Base-by-base conservation (phyloP, 1,140 invertebrate genomes). In the Aphidius gifuensis region DNA sequence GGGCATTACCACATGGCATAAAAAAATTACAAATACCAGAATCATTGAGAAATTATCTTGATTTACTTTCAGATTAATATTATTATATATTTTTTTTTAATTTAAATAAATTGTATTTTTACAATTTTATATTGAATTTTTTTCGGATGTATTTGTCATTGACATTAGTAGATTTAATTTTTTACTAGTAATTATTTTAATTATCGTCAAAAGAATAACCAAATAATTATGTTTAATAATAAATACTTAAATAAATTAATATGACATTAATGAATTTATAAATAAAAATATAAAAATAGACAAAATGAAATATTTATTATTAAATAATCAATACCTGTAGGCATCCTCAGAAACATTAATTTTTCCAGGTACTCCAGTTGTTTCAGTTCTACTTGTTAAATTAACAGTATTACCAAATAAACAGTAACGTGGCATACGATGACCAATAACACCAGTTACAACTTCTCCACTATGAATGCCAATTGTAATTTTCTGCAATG, bases 391-490 rank as follows among this genome's bases (percentile, higher is more conserved):
- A 74, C 93, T 96, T 43, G 95, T 97, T 32, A 98, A 78, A 80
- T 98, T 98, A 1, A 98, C 96, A 0, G 95, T 97, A 79, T 97
- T 97, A 21, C 96, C 96, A 75, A 98, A 98, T 3, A 98, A 85
- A 81, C 95, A 98, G 75, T 97, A 98, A n/a, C 95, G 86, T 0
- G 96, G 96, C 92, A 97, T 96, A 58, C 94, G 87, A 82, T 97
- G 94, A 4, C 96, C 96, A 64, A 98, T 97, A 4, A 98, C 95
- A 11, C 96, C 96, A 1, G 95, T 97, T 42, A 98, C 93, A 6
- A 97, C 94, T 79, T 97, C 94, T 1, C 96, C 96, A 9, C 92
- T 92, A 76, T 98, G 96, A 64, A 98, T 96, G 9, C 96, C 96
- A 68, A 98, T 96, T 9, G 94, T 97, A 60, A 98, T 93, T 85